Base-by-base conservation (phyloP, 2,113 vertebrate genomes). In the Corydoras maculifer region DNA sequence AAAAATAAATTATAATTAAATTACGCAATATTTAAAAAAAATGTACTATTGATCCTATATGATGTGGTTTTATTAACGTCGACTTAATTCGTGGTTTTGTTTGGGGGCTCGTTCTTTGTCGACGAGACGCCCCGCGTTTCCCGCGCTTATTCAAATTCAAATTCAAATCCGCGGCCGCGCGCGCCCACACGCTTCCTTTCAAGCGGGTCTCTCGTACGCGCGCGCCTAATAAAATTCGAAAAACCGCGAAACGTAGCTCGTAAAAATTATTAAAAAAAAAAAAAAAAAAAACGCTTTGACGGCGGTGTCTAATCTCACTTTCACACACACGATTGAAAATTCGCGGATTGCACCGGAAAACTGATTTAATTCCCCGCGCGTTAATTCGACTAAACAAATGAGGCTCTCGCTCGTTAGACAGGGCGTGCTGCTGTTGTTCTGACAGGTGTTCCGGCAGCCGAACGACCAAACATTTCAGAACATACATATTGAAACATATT, bases 111-210 rank as follows among this genome's bases (percentile, higher is more conserved):
- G 51, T 53, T 53, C 13, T 53, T 14, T 53, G 51, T 12, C 51
- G 51, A 10, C 9, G 3, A 10, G 13, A 53, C 51, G 35, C 35
- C 35, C 35, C 35, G 7, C 3, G 9, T 50, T 83, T 90, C 87
- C 86, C 88, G 88, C 89, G 74, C 82, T 79, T 84, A 86, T 90
- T 90, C 87, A 86, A 91, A 91, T 90, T 90, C 87, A 86, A 91
- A 91, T 91, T 90, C 87, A 88, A 91, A 91, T 74, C 6, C 9
- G 31, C 70, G 69, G 48, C 64, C 53, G 63, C 58, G 66, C 67
- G 76, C 73, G 73, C 69, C 61, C 50, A 57, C 63, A 57, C 84
- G 87, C 83, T 86, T 86, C 80, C 85, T 89, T 88, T 87, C 85
- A 88, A 87, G 82, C 82, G 86, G 10, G 73, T 30, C 53, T 1